Base-by-base conservation (phyloP, 2,113 vertebrate genomes). In the Carlito syrichta region DNA sequence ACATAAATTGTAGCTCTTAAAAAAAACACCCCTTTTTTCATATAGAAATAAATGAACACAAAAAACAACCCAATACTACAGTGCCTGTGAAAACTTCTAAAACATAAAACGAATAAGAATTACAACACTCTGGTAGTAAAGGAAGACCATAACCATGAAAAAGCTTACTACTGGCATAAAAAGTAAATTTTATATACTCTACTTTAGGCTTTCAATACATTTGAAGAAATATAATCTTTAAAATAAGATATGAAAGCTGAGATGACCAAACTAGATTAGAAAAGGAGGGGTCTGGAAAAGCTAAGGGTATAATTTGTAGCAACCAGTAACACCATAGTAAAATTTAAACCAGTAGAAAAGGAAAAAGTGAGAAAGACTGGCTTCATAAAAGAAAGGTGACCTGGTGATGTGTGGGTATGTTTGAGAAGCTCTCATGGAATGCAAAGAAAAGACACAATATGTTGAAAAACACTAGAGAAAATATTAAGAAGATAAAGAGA, bases 1-100 rank as follows among this genome's bases (percentile, higher is more conserved):
- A 38, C 19, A 85, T 63, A 96, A 54, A 89, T 84, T 35, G 9
- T 2, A 45, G 45, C 74, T 74, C 32, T 8, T 76, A 38, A 54
- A 79, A 74, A 91, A 66, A n/a, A n/a, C n/a, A n/a, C n/a, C 12
- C 52, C 40, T 60, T 86, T 71, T 82, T 82, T 76, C 43, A 76
- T 43, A 85, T 71, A 48, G 86, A 90, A 93, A 69, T 35, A n/a
- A 81, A 84, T 89, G 40, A 40, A 82, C 43, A 78, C 68, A 84
- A 96, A 91, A 84, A 30, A 68, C 43, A 74, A 71, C 23, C 23
- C 14, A 54, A 10, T 40, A 23, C 27, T 38, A 43, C 2, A 11
- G 16, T 62, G 50, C 20, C 43, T 62, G 38, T 76, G 38, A 81
- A 91, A 93, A 68, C 22, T 79, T 88, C 58, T 81, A n/a, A 91